Evolutionary conservation across 2,113 vertebrate species (phyloP).

Genomic region (Crotalus viridis): DNA sequence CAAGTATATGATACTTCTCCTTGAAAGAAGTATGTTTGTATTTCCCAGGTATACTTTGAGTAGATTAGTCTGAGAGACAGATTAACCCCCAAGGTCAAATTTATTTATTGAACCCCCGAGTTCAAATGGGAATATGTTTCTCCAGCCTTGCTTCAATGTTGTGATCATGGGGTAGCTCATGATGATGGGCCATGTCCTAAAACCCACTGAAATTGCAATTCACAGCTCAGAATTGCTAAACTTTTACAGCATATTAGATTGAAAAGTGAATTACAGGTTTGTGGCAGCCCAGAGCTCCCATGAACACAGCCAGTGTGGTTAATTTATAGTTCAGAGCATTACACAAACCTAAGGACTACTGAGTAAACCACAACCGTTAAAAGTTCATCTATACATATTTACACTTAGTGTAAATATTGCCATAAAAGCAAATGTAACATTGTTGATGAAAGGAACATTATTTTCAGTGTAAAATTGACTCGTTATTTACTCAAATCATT

Average conservation of each 20-base stretch:
- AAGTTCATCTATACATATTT: not conserved
- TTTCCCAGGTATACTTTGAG: not conserved
- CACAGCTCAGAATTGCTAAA: not conserved
- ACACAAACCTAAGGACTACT: not conserved
- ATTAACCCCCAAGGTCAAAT: too few relatives aligned
- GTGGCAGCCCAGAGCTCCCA: not conserved
- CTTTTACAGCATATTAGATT: not conserved
- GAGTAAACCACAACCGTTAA: not conserved
- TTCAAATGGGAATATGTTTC: not conserved
- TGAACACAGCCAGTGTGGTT: not conserved
- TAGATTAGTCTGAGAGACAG: not conserved
- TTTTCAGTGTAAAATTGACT: conserved; percentile 47
- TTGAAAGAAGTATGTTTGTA: not conserved
- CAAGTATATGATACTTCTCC: not conserved
- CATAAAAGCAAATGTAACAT: not conserved
- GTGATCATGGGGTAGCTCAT: not conserved
- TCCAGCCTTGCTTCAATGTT: not conserved
- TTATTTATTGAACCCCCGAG: not conserved
- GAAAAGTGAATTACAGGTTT: not conserved
- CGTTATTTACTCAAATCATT: conserved; percentile 65
- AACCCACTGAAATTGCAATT: not conserved
- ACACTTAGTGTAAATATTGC: not conserved
- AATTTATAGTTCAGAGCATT: not conserved
- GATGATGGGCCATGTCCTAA: not conserved
- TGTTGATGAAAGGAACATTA: conserved; percentile 45